Percentiles rank a stretch among this genome's conserved stretches.
Evolutionary conservation across 2,113 vertebrate species (phyloP).

Genomic region (Corvus cornix): DNA sequence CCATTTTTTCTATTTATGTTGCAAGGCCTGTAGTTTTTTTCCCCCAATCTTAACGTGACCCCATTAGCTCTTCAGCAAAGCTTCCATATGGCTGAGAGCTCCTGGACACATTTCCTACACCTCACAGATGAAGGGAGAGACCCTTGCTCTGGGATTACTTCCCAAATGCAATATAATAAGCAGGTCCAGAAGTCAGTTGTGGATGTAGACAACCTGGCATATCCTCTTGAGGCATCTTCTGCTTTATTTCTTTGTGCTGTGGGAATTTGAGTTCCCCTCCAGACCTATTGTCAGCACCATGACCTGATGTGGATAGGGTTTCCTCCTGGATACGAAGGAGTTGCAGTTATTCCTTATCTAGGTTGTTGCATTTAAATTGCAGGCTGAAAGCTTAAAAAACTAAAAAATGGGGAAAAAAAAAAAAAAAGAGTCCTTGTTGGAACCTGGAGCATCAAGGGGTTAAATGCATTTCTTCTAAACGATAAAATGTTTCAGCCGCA

Average conservation of each 20-base stretch:
- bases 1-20: background rate
- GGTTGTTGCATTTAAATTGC: background rate
- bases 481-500: background rate
- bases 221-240: background rate
- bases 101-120: background rate
- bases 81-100: background rate
- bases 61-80: background rate
- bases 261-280: background rate
- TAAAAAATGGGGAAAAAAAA: background rate
- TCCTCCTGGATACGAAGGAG: background rate
- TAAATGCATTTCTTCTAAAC: constrained; percentile 13
- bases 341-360: background rate
- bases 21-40: background rate
- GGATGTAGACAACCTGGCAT: background rate
- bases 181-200: background rate
- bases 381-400: background rate
- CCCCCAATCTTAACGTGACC: background rate
- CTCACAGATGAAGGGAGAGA: background rate
- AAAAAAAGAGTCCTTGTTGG: background rate
- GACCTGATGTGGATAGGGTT: background rate
- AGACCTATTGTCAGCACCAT: background rate
- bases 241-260: background rate
- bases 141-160: background rate
- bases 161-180: background rate
- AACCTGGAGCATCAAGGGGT: background rate